Evolutionary conservation across 2,888 invertebrate genomes (phyloP).

Genomic region (Pyrrhia umbra): DNA sequence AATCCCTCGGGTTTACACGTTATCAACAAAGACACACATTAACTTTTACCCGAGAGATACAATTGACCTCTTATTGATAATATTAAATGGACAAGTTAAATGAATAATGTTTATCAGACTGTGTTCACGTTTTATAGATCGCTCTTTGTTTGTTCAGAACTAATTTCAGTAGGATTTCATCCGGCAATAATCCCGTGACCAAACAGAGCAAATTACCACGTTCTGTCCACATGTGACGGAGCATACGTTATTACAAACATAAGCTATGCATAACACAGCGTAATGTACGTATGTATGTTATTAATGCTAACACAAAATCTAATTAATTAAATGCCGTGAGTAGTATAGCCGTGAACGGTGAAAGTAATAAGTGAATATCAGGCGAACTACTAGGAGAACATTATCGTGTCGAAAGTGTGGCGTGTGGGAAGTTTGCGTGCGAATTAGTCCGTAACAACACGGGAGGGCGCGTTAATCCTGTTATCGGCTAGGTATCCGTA

Average conservation of each 20-base stretch:
- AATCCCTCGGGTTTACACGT: constrained; percentile 38
- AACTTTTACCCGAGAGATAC: constrained; percentile 40
- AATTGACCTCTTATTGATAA: constrained; percentile 23
- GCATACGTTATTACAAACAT: constrained; percentile 22
- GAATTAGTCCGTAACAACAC: constrained; percentile 82
- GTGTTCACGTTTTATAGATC: constrained; percentile 26
- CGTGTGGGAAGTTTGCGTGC: constrained; percentile 82
- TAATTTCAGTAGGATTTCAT: constrained; percentile 40
- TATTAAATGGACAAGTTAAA: constrained; percentile 13
- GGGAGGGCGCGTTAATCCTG: constrained; percentile 84
- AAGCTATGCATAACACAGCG: constrained; percentile 20
- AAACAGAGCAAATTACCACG: constrained; percentile 39
- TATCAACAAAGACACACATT: constrained; percentile 36
- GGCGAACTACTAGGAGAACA: constrained; percentile 73
- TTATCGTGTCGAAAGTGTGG: constrained; percentile 73
- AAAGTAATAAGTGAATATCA: constrained; percentile 66
- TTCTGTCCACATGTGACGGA: constrained; percentile 25
- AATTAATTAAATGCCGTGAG: constrained; percentile 56
- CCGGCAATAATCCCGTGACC: constrained; percentile 23
- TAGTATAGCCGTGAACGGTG: constrained; percentile 51
- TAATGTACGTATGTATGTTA: constrained; percentile 29
- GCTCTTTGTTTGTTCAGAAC: constrained; percentile 17
- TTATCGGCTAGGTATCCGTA: constrained; percentile 83
- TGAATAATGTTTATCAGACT: constrained; percentile 29
- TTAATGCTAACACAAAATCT: constrained; percentile 36